Conservation (phyloP, 2,113 vertebrate genomes). For the Rhabdornis inornatus region DNA sequence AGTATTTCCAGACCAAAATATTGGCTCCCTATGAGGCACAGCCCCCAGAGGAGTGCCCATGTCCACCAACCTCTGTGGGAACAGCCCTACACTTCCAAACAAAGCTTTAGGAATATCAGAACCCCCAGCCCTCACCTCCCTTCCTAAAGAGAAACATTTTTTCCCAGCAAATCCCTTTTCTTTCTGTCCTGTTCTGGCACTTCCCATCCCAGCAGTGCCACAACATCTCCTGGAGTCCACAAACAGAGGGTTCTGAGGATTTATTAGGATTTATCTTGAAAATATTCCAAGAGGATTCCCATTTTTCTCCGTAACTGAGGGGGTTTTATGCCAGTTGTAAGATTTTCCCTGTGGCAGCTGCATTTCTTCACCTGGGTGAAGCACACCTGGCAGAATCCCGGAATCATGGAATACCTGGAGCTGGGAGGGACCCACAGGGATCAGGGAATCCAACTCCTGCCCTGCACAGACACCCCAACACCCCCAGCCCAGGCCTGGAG, state of each 20-base stretch:
- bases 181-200: not conserved
- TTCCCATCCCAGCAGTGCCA: not conserved
- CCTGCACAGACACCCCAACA: not conserved
- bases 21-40: not conserved
- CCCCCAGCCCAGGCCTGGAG: not conserved
- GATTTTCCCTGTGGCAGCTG: not conserved
- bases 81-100: not conserved
- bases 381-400: fast-evolving
- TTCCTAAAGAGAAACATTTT: not conserved
- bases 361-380: not conserved
- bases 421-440: not conserved
- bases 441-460: not conserved
- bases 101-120: not conserved
- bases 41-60: not conserved
- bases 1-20: not conserved
- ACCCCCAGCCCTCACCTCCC: not conserved
- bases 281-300: not conserved
- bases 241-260: not conserved
- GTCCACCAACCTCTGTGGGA: not conserved
- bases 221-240: not conserved
- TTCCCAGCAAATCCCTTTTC: not conserved
- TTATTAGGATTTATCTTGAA: not conserved
- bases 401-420: not conserved
- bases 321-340: not conserved
- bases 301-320: not conserved